These are phyloP conservation scores for Anser cygnoides DNA, from an alignment of 2,113 vertebrate species.

Conservation along the genomic window DNA sequence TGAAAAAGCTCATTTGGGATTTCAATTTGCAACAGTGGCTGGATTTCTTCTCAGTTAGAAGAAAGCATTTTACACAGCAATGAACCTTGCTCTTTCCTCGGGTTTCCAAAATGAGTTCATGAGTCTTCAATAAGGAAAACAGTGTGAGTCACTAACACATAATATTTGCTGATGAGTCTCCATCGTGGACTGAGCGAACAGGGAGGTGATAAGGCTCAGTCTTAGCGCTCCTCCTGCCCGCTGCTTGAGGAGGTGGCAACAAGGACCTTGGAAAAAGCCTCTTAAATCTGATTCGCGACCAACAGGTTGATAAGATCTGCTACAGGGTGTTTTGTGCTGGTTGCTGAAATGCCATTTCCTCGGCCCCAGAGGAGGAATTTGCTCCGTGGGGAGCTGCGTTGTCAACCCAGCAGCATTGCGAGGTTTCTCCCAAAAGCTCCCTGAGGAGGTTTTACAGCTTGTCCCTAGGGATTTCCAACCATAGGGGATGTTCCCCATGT, in stretches of 20 bases:
- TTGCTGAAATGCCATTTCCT: accelerated
- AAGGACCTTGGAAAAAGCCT: background rate
- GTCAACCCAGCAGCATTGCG: background rate
- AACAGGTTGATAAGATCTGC: background rate
- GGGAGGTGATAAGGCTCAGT: background rate
- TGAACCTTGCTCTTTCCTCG: accelerated
- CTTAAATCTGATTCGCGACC: accelerated
- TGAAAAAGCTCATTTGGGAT: background rate
- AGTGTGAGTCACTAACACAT: accelerated
- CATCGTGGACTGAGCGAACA: background rate
- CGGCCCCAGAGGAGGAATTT: accelerated
- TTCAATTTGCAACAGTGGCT: background rate
- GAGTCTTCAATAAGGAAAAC: background rate
- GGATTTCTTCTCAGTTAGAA: background rate
- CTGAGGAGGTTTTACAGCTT: background rate
- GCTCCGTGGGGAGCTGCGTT: accelerated
- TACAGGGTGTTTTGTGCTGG: background rate
- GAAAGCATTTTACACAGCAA: background rate
- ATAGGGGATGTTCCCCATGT: background rate
- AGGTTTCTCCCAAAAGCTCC: background rate
- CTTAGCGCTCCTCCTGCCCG: background rate
- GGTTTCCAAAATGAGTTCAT: background rate
- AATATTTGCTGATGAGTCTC: background rate
- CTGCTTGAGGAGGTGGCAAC: background rate
- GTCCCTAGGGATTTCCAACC: background rate